Conservation (phyloP, 2,113 vertebrate genomes). For the Chinchilla lanigera region DNA sequence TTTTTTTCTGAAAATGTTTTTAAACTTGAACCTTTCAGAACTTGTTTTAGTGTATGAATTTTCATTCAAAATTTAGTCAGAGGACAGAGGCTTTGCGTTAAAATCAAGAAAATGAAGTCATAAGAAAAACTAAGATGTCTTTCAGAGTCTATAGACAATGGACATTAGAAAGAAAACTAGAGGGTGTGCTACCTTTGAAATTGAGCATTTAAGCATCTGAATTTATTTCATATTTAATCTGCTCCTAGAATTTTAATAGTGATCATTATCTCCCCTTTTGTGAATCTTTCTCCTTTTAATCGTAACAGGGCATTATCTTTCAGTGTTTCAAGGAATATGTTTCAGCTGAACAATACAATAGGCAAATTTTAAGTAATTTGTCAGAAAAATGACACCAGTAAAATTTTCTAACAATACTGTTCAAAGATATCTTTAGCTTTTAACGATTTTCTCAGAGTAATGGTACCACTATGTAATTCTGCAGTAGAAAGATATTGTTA, state of each 20-base stretch:
- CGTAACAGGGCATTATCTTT: slow-evolving; percentile 42
- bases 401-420: slow-evolving; percentile 40
- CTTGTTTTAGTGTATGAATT: not conserved
- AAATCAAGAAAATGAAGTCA: slow-evolving; percentile 2
- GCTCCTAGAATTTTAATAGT: slow-evolving; percentile 53
- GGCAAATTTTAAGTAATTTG: slow-evolving; percentile 61
- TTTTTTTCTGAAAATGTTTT: slow-evolving; percentile 34
- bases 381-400: slow-evolving; percentile 9
- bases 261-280: slow-evolving; percentile 28
- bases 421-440: slow-evolving; percentile 3
- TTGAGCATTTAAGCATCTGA: slow-evolving; percentile 44
- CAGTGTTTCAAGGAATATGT: slow-evolving; percentile 44
- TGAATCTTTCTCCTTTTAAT: slow-evolving; percentile 33
- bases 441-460: slow-evolving; percentile 29
- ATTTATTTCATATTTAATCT: slow-evolving; percentile 52
- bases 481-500: slow-evolving; percentile 40
- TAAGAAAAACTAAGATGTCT: slow-evolving; percentile 31
- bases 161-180: not conserved
- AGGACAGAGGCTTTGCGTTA: not conserved
- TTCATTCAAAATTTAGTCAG: not conserved
- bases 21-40: slow-evolving; percentile 15
- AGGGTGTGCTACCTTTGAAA: not conserved
- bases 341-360: slow-evolving; percentile 42
- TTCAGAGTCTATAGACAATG: slow-evolving; percentile 17
- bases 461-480: slow-evolving; percentile 10